A percentile compares a stretch with the other conserved stretches of the same genome.
Evolutionary conservation across 2,797 vertebrate species (phyloP).

Genomic region (Danio tinwini): DNA sequence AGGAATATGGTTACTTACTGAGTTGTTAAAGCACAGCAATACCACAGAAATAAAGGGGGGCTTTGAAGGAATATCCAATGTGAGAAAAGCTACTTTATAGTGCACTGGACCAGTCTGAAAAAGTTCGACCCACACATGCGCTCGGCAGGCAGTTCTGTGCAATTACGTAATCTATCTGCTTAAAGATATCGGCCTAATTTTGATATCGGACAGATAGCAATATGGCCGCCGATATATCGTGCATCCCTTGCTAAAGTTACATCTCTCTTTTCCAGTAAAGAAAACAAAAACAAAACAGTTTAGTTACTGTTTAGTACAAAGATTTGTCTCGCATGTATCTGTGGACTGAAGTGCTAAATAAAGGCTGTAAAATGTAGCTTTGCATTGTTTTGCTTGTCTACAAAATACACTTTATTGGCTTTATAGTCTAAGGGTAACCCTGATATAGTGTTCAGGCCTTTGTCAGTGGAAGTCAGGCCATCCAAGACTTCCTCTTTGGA

Average conservation of each 20-base stretch:
- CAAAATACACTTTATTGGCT: background rate
- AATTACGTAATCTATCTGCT: too few species aligned
- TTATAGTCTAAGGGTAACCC: constrained; percentile 24
- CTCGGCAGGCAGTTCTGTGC: too few species aligned
- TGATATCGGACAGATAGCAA: too few species aligned
- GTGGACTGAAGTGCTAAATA: background rate
- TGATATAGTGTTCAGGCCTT: constrained; percentile 57
- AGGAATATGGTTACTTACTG: too few species aligned
- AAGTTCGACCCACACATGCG: too few species aligned
- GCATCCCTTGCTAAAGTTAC: background rate
- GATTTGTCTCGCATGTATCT: background rate
- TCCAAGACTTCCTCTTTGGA: constrained; percentile 41
- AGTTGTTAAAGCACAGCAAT: too few species aligned
- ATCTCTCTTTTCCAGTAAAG: background rate
- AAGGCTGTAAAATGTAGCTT: background rate
- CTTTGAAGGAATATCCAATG: too few species aligned
- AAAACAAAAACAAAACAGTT: background rate
- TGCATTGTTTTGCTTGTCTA: background rate
- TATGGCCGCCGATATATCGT: too few species aligned
- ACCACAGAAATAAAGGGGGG: too few species aligned
- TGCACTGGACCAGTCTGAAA: too few species aligned
- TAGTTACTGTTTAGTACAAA: background rate
- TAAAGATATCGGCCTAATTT: too few species aligned
- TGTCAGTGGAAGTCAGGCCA: constrained; percentile 55
- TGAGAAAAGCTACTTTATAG: too few species aligned